Percentiles rank a stretch among this genome's conserved stretches.
Evolutionary conservation across 1,140 invertebrate species (phyloP).

Genomic region (Hydropsyche tenuis): DNA sequence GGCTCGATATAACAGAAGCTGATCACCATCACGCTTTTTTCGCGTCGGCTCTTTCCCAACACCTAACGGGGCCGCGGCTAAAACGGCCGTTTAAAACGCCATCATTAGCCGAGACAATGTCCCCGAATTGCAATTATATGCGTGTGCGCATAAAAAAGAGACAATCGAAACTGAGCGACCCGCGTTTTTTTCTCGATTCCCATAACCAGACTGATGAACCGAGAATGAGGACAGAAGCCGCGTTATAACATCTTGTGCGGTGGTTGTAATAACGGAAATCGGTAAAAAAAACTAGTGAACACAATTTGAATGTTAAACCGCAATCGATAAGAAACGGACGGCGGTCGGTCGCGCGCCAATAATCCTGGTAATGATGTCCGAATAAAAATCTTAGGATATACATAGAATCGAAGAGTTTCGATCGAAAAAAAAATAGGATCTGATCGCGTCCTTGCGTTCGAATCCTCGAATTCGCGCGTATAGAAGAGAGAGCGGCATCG

Average conservation of each 20-base stretch:
- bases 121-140: background rate
- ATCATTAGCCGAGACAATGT: background rate
- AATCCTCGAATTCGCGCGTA: background rate
- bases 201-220: background rate
- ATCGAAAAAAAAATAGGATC: background rate
- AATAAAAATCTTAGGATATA: slow-evolving; percentile 7
- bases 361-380: slow-evolving; percentile 39
- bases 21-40: slow-evolving; percentile 9
- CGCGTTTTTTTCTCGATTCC: background rate
- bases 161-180: background rate
- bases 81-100: background rate
- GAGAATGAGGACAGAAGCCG: slow-evolving; percentile 1
- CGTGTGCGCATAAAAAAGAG: background rate
- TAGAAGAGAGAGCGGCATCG: background rate
- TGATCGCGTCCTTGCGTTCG: background rate
- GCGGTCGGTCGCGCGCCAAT: slow-evolving; percentile 39
- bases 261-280: slow-evolving; percentile 21
- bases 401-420: slow-evolving; percentile 11
- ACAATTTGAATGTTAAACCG: slow-evolving; percentile 25
- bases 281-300: background rate
- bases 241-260: background rate
- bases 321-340: slow-evolving; percentile 22
- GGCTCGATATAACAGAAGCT: slow-evolving; percentile 17
- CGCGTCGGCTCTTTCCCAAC: background rate
- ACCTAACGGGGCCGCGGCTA: background rate